phyloP scores from a whole-genome alignment of 2,113 vertebrate genomes.

The Tamias sibiricus region DNA sequence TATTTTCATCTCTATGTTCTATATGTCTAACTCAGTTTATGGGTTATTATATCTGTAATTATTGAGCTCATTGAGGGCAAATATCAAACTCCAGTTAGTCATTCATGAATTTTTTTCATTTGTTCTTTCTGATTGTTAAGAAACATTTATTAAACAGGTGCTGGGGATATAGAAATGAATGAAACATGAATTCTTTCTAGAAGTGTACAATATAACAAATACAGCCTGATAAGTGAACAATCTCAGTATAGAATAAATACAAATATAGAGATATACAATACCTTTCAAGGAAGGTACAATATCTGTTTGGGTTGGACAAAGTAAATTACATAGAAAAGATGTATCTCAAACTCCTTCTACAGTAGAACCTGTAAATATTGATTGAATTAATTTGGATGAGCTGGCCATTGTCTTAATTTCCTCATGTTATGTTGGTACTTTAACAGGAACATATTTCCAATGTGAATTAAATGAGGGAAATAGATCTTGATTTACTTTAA shows the following conservation, averaged over 20 bases:
- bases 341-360: not conserved
- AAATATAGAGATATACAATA: not conserved
- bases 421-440: not conserved
- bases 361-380: not conserved
- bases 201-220: not conserved
- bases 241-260: not conserved
- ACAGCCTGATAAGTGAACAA: not conserved
- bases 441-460: not conserved
- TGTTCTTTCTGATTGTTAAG: slow-evolving; percentile 2
- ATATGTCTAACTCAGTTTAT: not conserved
- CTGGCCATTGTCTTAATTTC: not conserved
- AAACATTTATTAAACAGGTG: slow-evolving; percentile 5
- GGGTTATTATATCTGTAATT: not conserved
- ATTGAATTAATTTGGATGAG: not conserved
- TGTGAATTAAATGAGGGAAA: not conserved
- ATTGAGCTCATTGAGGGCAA: not conserved
- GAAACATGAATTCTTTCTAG: not conserved
- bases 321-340: not conserved
- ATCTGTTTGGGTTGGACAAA: not conserved
- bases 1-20: slow-evolving; percentile 17
- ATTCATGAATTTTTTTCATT: not conserved
- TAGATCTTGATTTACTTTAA: not conserved
- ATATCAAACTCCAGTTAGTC: not conserved
- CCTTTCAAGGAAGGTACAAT: not conserved
- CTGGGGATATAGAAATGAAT: not conserved